A percentile compares a stretch with the other conserved stretches of the same genome.
Conservation (phyloP, 2,888 invertebrate genomes). For the Fragum fragum region DNA sequence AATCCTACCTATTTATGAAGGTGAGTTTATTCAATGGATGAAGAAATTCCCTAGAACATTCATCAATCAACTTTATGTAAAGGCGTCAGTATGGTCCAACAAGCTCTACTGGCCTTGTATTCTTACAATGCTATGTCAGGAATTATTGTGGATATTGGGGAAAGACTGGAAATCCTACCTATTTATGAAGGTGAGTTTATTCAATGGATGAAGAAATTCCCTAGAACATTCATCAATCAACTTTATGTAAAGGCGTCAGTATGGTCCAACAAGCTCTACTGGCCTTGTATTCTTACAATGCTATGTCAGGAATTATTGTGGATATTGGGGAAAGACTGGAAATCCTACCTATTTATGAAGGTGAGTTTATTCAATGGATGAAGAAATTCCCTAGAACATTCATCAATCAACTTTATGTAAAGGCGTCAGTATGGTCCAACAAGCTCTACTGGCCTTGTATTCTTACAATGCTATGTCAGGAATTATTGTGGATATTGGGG, state of each 20-base stretch:
- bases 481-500: slow-evolving; percentile 89
- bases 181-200: slow-evolving; percentile 88
- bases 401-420: slow-evolving; percentile 87
- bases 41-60: too few species aligned
- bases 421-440: slow-evolving; percentile 88
- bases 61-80: slow-evolving; percentile 87
- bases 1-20: slow-evolving; percentile 89
- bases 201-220: background rate
- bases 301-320: slow-evolving; percentile 89
- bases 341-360: slow-evolving; percentile 89
- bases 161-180: slow-evolving; percentile 89
- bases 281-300: slow-evolving; percentile 89
- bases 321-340: slow-evolving; percentile 89
- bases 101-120: slow-evolving; percentile 89
- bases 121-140: slow-evolving; percentile 89
- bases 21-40: slow-evolving; percentile 79
- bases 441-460: slow-evolving; percentile 89
- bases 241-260: slow-evolving; percentile 87
- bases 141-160: slow-evolving; percentile 89
- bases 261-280: slow-evolving; percentile 89
- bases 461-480: slow-evolving; percentile 89
- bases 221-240: slow-evolving; percentile 87
- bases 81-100: slow-evolving; percentile 88
- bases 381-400: too few species aligned
- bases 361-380: slow-evolving; percentile 79